Conservation (phyloP, 2,888 invertebrate genomes). For the Oxycera nigricornis region DNA sequence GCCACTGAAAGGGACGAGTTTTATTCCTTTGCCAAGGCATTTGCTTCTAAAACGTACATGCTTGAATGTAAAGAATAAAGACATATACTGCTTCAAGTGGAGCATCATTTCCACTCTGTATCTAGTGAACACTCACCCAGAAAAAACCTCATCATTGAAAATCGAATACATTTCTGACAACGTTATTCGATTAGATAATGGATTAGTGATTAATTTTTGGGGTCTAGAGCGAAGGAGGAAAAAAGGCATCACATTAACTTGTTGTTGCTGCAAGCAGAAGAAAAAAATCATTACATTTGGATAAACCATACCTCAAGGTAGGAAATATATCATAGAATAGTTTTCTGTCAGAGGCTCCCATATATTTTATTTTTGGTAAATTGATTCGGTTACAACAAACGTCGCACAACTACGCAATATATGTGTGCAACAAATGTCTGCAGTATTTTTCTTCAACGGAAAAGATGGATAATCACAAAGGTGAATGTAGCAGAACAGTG, state of each 20-base stretch:
- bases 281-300: not conserved
- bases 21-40: not conserved
- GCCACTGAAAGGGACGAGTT: not conserved
- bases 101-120: not conserved
- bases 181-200: too few species aligned
- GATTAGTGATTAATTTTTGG: not conserved
- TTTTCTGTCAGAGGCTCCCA: not conserved
- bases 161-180: not conserved
- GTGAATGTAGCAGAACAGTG: not conserved
- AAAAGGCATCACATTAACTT: not conserved
- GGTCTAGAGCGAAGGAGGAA: not conserved
- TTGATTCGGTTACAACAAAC: constrained; percentile 1
- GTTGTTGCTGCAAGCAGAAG: too few species aligned
- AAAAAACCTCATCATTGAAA: not conserved
- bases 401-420: not conserved
- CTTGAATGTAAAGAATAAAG: not conserved
- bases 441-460: not conserved
- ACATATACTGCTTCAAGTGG: not conserved
- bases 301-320: not conserved
- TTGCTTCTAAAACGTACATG: not conserved
- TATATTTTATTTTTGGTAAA: not conserved
- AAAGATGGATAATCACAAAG: not conserved
- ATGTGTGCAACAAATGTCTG: not conserved
- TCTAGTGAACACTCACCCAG: not conserved
- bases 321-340: not conserved